A percentile compares a stretch with the other conserved stretches of the same genome.
Conservation (phyloP, 2,797 vertebrate species). For the Bovichtus diacanthus region DNA sequence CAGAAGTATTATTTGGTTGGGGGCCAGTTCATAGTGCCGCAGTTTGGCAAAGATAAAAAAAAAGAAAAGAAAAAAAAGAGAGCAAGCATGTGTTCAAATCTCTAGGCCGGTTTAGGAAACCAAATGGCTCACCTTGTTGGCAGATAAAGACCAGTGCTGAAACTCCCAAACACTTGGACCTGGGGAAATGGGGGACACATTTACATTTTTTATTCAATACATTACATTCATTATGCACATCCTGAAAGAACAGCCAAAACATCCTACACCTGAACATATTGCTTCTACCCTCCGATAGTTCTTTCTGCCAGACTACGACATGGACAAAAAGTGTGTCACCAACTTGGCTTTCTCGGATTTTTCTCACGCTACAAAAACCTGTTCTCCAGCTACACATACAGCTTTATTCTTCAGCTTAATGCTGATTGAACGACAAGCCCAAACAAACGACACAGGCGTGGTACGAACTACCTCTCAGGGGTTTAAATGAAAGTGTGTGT, state of each 20-base stretch:
- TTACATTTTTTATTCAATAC: conserved; percentile 2
- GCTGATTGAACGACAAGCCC: conserved; percentile 18
- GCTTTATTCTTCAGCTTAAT: neutral
- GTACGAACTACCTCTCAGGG: neutral
- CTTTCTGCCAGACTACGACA: neutral
- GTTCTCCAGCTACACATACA: conserved; percentile 39
- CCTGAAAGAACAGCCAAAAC: neutral
- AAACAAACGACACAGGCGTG: conserved; percentile 16
- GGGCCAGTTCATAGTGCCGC: conserved; percentile 22
- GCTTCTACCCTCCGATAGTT: neutral
- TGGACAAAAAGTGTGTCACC: neutral
- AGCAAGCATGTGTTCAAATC: neutral
- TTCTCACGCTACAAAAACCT: conserved; percentile 38
- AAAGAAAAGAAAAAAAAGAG: conserved; percentile 5
- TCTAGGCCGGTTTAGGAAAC: conserved; percentile 10
- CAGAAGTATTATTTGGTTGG: conserved; percentile 6
- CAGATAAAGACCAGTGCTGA: conserved; percentile 98
- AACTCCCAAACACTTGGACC: conserved; percentile 99
- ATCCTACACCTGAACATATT: neutral
- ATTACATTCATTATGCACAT: neutral
- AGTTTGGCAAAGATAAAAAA: conserved; percentile 12
- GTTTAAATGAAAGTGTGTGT: neutral
- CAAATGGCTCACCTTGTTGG: conserved; percentile 93
- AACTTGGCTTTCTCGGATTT: neutral
- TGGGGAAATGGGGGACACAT: conserved; percentile 75